Evolutionary conservation across 2,113 vertebrate species (phyloP), one percentile per base, ranked within the genome.

Genomic region (Cyprinodon variegatus): DNA sequence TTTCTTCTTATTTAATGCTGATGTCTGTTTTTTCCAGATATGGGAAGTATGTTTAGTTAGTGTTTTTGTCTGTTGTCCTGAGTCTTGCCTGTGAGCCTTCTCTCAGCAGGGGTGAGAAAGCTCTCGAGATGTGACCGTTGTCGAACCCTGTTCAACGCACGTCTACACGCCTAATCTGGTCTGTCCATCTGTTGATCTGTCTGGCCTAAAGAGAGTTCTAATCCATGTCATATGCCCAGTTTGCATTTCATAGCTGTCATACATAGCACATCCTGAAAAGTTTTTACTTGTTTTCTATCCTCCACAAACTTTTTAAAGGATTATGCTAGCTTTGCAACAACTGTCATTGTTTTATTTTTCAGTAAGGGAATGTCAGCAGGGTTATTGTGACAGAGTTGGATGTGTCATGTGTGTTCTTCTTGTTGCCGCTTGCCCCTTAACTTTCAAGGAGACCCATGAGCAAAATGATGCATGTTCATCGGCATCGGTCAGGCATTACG

Each of bases 181-280:
- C 88, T 81, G 86, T 84, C 94, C 94, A 94, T 95, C 93, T 95
- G 94, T 89, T 86, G 74, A 76, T 63, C 74, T 83, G 91, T 91
- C 92, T 91, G 78, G 88, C 71, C 89, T 78, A 79, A 92, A 93
- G 89, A 89, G 60, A 78, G 62, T 72, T 75, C 85, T 78, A 71
- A 81, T 84, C 88, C 9, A 57, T 3, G 17, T 9, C 7, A 2
- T 67, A 3, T 43, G 43, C 43, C 77, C 83, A 86, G 72, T 85
- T 91, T 74, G 76, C 81, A 74, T 64, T 79, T 88, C 71, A 79
- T 80, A 86, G 68, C 48, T 68, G 20, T 77, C 68, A 74, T 11
- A 71, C 53, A 53, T 77, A 78, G 73, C 72, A 72, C 45, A 39
- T 36, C 70, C 74, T 77, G 20, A 69, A 68, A 77, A 53, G 15